Evolutionary conservation across 2,113 vertebrate species (phyloP).

Genomic region (Montifringilla adamsi): DNA sequence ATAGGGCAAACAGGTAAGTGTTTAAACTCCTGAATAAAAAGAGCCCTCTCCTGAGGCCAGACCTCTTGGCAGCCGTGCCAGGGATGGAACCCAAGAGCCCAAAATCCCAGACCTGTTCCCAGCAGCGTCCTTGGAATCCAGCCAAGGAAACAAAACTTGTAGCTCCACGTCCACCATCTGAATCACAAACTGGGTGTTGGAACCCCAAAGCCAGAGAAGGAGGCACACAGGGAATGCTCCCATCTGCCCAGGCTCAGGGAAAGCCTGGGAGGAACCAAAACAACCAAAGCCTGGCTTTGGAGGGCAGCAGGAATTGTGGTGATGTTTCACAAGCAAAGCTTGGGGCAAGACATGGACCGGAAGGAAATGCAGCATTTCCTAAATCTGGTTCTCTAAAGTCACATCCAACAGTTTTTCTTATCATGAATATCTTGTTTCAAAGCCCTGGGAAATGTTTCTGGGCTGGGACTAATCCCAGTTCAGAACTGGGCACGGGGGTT

Average conservation of each 20-base stretch:
- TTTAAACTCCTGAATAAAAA: neutral
- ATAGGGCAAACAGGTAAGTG: neutral
- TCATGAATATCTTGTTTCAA: neutral
- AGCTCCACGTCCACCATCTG: neutral
- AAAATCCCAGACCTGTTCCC: neutral
- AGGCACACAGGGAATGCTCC: neutral
- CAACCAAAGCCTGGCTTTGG: neutral
- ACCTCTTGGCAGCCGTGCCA: neutral
- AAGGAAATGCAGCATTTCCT: slow-evolving; percentile 54
- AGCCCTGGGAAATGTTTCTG: neutral
- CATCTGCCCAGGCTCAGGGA: neutral
- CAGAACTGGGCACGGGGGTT: neutral
- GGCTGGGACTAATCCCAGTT: neutral
- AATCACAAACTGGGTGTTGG: neutral
- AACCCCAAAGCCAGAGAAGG: neutral
- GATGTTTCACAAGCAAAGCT: neutral
- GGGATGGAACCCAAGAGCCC: neutral
- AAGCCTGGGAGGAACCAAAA: neutral
- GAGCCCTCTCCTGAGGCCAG: neutral
- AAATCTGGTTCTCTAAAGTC: slow-evolving; percentile 39
- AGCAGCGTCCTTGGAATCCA: neutral
- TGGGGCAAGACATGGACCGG: neutral
- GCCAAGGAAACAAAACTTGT: neutral
- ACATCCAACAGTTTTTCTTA: slow-evolving; percentile 9
- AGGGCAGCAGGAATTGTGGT: neutral